These are phyloP conservation scores for Dugesia japonica DNA, from an alignment of 2,888 invertebrate species.

Conservation along the genomic window DNA sequence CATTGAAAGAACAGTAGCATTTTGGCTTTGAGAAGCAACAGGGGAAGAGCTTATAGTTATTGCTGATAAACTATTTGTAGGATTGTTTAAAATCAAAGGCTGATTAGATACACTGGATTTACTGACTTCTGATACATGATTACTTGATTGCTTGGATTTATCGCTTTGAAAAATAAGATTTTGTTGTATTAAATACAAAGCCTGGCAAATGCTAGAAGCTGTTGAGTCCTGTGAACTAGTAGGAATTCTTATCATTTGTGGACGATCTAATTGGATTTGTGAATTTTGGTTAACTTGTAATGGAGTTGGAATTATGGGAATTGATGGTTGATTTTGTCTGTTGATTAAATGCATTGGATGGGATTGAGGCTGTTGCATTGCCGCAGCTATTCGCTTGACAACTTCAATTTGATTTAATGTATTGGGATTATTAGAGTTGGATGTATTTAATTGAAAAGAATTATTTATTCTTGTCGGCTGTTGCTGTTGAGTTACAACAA, in stretches of 20 bases:
- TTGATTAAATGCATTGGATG: slow-evolving; percentile 7
- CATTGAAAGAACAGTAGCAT: not conserved
- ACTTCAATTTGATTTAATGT: not conserved
- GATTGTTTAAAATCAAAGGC: not conserved
- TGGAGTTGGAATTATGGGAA: not conserved
- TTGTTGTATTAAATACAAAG: not conserved
- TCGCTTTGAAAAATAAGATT: not conserved
- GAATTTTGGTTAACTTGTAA: not conserved
- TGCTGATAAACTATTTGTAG: not conserved
- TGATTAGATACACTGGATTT: not conserved
- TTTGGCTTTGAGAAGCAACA: not conserved
- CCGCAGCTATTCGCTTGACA: not conserved
- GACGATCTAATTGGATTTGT: not conserved
- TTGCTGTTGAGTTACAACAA: slow-evolving; percentile 16
- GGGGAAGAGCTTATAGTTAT: not conserved
- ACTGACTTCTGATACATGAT: not conserved
- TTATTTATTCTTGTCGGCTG: not conserved
- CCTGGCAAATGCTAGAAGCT: not conserved
- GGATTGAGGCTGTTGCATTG: not conserved
- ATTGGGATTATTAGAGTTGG: not conserved
- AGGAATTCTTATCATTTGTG: slow-evolving; percentile 1
- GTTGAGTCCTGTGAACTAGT: not conserved
- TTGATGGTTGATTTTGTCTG: not conserved
- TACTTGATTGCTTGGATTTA: not conserved
- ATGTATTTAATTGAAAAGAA: slow-evolving; percentile 13